Percentiles rank a stretch among this genome's conserved stretches.
Conservation (phyloP, 2,113 vertebrate genomes). For the Asarcornis scutulata region DNA sequence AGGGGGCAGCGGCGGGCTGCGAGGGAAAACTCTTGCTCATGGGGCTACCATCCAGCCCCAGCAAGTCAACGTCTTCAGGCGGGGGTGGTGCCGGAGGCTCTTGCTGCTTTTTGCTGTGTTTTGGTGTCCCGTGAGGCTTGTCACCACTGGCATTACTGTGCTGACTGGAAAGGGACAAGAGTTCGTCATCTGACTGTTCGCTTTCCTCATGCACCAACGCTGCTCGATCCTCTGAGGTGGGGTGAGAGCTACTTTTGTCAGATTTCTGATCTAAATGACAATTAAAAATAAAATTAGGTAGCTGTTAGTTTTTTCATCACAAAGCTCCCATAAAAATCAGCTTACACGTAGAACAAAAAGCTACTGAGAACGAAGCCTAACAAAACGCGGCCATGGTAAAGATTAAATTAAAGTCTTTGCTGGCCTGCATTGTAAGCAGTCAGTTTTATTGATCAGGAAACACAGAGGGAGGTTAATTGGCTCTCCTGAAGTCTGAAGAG, state of each 20-base stretch:
- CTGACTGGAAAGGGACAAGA: slow-evolving; percentile 95
- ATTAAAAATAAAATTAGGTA: slow-evolving; percentile 54
- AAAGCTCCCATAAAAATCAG: not conserved
- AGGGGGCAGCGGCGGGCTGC: slow-evolving; percentile 76
- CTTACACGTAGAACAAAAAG: slow-evolving; percentile 3
- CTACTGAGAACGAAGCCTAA: not conserved
- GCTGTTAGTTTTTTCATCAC: slow-evolving; percentile 6
- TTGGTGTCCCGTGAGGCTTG: slow-evolving; percentile 76
- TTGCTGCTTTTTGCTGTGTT: slow-evolving; percentile 77
- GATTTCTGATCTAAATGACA: slow-evolving; percentile 80
- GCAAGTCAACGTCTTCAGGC: slow-evolving; percentile 89
- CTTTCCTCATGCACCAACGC: slow-evolving; percentile 90
- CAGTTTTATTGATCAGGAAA: not conserved
- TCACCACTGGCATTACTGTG: slow-evolving; percentile 85
- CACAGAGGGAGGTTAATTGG: not conserved
- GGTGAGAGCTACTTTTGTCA: slow-evolving; percentile 80
- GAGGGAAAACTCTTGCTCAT: slow-evolving; percentile 75
- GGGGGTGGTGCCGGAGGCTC: slow-evolving; percentile 66
- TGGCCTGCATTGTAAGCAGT: not conserved
- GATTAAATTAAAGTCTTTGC: not conserved
- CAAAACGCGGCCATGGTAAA: not conserved
- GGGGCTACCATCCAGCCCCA: slow-evolving; percentile 86
- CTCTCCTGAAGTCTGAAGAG: not conserved
- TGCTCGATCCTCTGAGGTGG: slow-evolving; percentile 83
- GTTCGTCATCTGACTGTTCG: slow-evolving; percentile 97